phyloP scores from a whole-genome alignment of 2,888 invertebrate species.

The Spilosoma lubricipeda region DNA sequence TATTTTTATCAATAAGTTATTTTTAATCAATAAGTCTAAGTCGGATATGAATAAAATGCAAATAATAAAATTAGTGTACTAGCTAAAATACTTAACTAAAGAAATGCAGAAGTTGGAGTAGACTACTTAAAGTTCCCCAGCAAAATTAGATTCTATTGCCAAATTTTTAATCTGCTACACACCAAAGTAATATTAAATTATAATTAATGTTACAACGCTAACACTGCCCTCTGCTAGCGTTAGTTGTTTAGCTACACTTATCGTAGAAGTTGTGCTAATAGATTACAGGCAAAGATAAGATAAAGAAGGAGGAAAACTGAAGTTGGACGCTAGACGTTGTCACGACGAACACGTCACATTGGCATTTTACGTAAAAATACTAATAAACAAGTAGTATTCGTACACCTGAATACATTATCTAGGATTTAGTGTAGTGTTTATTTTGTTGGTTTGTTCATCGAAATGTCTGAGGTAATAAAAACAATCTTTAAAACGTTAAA shows the following conservation, averaged over 20 bases:
- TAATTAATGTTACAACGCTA: not conserved
- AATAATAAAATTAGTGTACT: not conserved
- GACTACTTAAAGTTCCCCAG: not conserved
- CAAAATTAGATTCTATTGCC: not conserved
- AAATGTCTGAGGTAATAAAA: constrained; percentile 8
- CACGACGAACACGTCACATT: constrained; percentile 31
- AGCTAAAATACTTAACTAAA: not conserved
- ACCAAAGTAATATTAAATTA: not conserved
- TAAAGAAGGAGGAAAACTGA: constrained; percentile 49
- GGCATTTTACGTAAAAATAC: constrained; percentile 32
- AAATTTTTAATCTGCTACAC: not conserved
- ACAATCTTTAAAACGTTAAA: not conserved
- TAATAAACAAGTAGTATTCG: constrained; percentile 21
- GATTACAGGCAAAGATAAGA: constrained; percentile 60
- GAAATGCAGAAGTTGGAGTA: not conserved
- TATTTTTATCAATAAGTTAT: no score
- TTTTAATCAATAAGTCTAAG: no score
- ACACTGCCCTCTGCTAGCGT: not conserved
- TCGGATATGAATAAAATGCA: no score
- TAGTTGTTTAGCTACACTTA: constrained; percentile 32
- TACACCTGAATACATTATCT: constrained; percentile 23
- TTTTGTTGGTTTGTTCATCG: not conserved
- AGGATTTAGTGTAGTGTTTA: constrained; percentile 23
- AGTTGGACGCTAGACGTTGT: constrained; percentile 37
- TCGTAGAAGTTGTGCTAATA: constrained; percentile 43